Base-by-base conservation (phyloP, 2,113 vertebrate genomes). In the Brevimyrus niger region DNA sequence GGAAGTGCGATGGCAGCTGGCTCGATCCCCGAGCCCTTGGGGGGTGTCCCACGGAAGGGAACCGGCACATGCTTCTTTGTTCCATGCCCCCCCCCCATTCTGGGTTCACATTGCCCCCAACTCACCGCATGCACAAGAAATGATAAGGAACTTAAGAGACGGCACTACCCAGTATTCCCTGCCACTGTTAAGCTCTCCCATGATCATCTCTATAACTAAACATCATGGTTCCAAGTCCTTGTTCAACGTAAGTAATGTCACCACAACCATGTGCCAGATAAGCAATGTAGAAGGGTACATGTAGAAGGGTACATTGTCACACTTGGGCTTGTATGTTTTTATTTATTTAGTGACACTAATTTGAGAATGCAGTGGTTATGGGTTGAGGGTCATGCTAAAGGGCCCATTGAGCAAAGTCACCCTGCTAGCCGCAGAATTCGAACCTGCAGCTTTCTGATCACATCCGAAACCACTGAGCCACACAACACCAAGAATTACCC, bases 1-100 rank as follows among this genome's bases (percentile, higher is more conserved):
- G 89, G 92, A 94, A 95, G 96, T 95, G 94, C 91, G 92, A 94
- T 95, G 96, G 95, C 95, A 96, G 95, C 93, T 91, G 93, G 94
- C 95, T 95, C 94, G 93, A 93, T 95, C 93, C 92, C 93, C 88
- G 88, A 91, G 94, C 94, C 93, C 87, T 85, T 17, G 91, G 35
- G 35, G 92, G 94, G 93, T 93, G 91, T 92, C 93, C 92, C 92
- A 10, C 88, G 88, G 93, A 95, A 93, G 93, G 94, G 92, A 90
- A 93, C 92, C 94, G 93, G 93, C 92, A 92, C 61, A n/a, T 65
- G 61, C 23, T 11, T 61, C n/a, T 69, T 69, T 69, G 61, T 94
- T 93, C 94, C 93, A 93, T 91, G 91, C 93, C 86, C 69, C 21
- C n/a, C 38, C 42, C 90, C 42, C 90, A 92, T 90, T 85, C 65